A percentile compares a stretch with the other conserved stretches of the same genome.
Conservation (phyloP, 2,113 vertebrate species). For the Calonectris borealis region DNA sequence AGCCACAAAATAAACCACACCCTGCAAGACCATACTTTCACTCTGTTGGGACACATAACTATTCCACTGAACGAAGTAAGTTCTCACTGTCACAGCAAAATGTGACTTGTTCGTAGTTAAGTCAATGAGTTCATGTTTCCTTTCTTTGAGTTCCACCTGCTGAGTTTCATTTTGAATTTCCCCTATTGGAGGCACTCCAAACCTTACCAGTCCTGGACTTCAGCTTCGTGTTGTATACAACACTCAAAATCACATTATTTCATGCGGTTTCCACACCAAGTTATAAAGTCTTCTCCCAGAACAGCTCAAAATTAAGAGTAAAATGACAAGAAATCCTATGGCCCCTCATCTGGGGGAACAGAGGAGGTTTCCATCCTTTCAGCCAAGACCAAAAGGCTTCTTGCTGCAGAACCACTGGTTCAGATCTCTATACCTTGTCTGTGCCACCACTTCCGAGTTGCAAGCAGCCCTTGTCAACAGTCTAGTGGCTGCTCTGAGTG, state of each 20-base stretch:
- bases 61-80: not conserved
- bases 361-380: not conserved
- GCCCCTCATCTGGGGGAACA: not conserved
- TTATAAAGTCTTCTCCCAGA: not conserved
- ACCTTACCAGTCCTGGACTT: not conserved
- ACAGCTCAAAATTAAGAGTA: not conserved
- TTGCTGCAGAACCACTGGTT: not conserved
- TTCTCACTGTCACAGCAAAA: not conserved
- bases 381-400: not conserved
- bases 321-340: not conserved
- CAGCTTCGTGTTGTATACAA: not conserved
- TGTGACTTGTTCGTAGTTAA: not conserved
- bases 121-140: not conserved
- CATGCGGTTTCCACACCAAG: not conserved
- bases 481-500: not conserved
- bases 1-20: not conserved
- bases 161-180: conserved; percentile 19
- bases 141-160: not conserved
- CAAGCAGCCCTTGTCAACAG: not conserved
- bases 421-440: rapidly evolving
- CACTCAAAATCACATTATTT: not conserved
- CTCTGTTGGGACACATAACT: not conserved
- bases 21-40: not conserved
- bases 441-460: not conserved
- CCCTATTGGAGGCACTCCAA: not conserved